Evolutionary conservation across 2,888 invertebrate species (phyloP), one percentile per base, ranked within the genome.

Genomic region (Drosophila imparisetae): DNA sequence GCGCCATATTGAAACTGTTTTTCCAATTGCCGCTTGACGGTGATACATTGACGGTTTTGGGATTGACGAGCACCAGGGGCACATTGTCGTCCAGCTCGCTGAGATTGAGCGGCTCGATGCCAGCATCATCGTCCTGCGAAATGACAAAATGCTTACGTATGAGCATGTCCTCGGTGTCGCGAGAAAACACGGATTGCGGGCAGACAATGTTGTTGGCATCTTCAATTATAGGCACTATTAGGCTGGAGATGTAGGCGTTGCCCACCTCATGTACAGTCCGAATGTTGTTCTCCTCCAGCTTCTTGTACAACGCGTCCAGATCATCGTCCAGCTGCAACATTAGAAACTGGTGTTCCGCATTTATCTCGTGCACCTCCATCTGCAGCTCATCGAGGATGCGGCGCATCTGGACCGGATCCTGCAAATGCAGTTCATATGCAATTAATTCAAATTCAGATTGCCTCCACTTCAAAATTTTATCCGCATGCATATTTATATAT

Each of bases 311-410:
- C 13, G 80, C 72, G 7, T 92, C 88, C 38, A 93, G 72, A 8
- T 84, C 69, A 2, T 91, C 87, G 27, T 91, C 82, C 2, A 93
- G 45, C 3, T 86, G 89, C 52, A 91, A 34, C 64, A 93, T 69
- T 4, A 93, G 64, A 57, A 71, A 90, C 55, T 89, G 88, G 55
- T 92, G 92, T 52, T 93, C 93, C 1, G 90, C 91, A 73, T 92
- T 92, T 15, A 93, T 92, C 72, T 92, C 92, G 45, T 83, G 90
- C 21, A 93, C 90, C 80, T 93, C 92, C 18, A 80, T 66, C 75
- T 93, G 92, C 65, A 93, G 69, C 61, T 93, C 92, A n/a, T 91
- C 86, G 13, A 92, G 69, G 48, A 90, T 89, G 24, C 88, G 88
- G 50, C 87, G 86, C 75, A 90, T 91, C 55, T 91, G 89, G 7